phyloP scores from a whole-genome alignment of 2,797 vertebrate species.

The Rhinatrema bivittatum region DNA sequence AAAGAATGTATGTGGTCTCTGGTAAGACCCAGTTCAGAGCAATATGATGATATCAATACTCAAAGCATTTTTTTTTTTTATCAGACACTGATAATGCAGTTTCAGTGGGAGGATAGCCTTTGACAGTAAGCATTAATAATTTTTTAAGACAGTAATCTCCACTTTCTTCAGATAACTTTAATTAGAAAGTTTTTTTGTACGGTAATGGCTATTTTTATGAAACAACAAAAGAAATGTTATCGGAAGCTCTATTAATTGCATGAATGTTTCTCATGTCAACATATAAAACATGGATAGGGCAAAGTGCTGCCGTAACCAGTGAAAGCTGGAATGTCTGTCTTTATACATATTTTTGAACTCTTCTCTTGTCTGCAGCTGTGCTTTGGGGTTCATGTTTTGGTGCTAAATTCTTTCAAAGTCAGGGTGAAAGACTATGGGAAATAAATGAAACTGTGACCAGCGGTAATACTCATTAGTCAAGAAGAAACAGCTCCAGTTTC shows the following conservation, averaged over 20 bases:
- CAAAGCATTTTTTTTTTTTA: conserved; percentile 1
- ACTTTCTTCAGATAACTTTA: conserved; percentile 39
- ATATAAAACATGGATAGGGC: neutral
- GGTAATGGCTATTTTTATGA: conserved; percentile 36
- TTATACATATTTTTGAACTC: conserved; percentile 34
- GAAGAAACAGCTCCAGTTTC: too few species aligned
- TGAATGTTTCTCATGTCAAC: conserved; percentile 37
- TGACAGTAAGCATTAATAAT: conserved; percentile 32
- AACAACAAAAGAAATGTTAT: conserved; percentile 29
- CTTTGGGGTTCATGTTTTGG: conserved; percentile 24
- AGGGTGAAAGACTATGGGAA: conserved; percentile 6
- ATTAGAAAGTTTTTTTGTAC: conserved; percentile 48
- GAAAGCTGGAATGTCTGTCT: conserved; percentile 19
- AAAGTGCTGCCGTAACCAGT: conserved; percentile 8
- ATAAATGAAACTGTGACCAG: too few species aligned
- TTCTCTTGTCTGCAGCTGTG: conserved; percentile 14
- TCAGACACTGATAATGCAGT: conserved; percentile 17
- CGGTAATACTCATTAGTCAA: too few species aligned
- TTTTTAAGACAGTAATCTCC: conserved; percentile 42
- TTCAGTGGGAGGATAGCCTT: conserved; percentile 26
- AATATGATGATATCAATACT: conserved; percentile 16
- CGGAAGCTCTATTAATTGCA: conserved; percentile 32
- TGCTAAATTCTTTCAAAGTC: conserved; percentile 6
- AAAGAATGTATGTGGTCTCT: conserved; percentile 33
- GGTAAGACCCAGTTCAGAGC: conserved; percentile 25